Base-by-base conservation (phyloP, 2,797 vertebrate species). In the Coendou prehensilis region DNA sequence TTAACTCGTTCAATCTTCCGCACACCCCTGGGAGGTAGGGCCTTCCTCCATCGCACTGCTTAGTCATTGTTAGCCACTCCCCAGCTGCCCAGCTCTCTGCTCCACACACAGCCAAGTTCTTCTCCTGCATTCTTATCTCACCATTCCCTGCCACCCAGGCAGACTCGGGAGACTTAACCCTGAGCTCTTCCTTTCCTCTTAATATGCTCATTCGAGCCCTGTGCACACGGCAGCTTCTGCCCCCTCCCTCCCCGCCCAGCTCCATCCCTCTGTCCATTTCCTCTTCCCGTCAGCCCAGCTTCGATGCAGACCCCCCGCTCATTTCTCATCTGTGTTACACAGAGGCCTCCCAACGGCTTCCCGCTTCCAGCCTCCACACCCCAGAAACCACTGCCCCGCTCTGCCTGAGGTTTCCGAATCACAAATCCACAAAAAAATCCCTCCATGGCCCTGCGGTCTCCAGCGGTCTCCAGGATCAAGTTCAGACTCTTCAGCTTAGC, bases 381-480 rank as follows among this genome's bases (percentile, higher is more conserved):
- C 33, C 69, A 22, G 50, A 64, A 85, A 81, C 79, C 59, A 56
- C 30, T 20, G 37, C 57, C 61, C 23, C 86, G 67, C 71, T 80
- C 87, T 83, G 63, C 47, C 59, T 28, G 94, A 89, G 84, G 90
- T 73, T 93, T 96, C 57, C 18, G 6, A 91, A 56, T 57, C 54
- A 37, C 54, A 91, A 71, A 94, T 84, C 63, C 80, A 80, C 88
- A 56, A 75, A 69, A 93, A 92, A 88, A 97, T 82, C 85, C 86
- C 47, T 92, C 59, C 20, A 11, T 59, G 79, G 57, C 82, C 89
- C 64, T 13, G 30, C 41, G 64, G 87, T 64, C 87, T 78, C 56
- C 59, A 64, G 37, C 45, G 71, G 87, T 59, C 84, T 81, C 64
- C 71, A 76, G 91, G 67, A 86, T 89, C 78, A 86, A 89, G 87